Percentiles rank a stretch among this genome's conserved stretches.
phyloP scores from a whole-genome alignment of 2,797 vertebrate species.

The Pipistrellus pygmaeus region DNA sequence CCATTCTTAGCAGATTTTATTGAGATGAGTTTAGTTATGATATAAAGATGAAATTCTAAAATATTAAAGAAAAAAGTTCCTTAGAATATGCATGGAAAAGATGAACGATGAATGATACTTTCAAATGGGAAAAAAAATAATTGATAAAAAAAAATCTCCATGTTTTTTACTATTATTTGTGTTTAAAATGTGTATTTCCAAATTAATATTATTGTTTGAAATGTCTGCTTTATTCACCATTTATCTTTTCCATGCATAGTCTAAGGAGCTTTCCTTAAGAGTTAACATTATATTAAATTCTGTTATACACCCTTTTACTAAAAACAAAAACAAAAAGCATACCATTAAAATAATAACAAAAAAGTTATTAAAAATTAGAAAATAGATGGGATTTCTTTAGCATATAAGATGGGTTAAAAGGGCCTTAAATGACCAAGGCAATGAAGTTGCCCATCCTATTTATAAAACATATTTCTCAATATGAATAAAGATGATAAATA shows the following conservation, averaged over 20 bases:
- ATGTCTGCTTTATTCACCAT: not conserved
- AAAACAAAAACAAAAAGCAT: not conserved
- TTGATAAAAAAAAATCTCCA: not conserved
- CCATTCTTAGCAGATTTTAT: conserved; percentile 60
- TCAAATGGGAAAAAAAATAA: not conserved
- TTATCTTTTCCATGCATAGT: not conserved
- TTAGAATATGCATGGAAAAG: not conserved
- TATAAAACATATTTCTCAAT: not conserved
- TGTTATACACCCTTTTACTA: conserved; percentile 51
- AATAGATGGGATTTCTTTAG: not conserved
- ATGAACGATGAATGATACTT: not conserved
- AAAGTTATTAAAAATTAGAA: conserved; percentile 39
- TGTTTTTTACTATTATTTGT: not conserved
- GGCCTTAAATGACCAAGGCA: not conserved
- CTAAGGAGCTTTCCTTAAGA: conserved; percentile 7
- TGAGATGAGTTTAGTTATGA: conserved; percentile 40
- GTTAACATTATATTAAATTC: not conserved
- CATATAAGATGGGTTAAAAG: not conserved
- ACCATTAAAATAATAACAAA: not conserved
- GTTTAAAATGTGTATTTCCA: not conserved
- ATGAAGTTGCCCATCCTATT: not conserved
- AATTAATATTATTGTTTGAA: not conserved
- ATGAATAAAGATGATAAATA: not conserved
- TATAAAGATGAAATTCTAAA: not conserved
- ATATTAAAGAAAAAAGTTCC: not conserved